Conservation (phyloP, 2,888 invertebrate species). For the Halictus ligatus region DNA sequence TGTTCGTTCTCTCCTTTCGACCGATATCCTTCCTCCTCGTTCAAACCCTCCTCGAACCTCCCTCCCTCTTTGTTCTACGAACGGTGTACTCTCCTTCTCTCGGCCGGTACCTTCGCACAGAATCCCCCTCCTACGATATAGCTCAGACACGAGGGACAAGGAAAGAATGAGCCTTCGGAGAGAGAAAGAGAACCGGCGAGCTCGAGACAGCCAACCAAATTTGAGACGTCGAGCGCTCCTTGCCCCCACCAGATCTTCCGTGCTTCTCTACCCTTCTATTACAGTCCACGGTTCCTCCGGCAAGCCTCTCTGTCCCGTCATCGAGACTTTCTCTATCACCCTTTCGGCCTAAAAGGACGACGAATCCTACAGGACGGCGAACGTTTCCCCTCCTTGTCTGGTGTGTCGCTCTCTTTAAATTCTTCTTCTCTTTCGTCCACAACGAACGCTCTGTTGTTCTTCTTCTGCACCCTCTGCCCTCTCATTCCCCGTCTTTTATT, state of each 20-base stretch:
- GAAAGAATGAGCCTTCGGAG: constrained; percentile 23
- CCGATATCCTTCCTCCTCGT: constrained; percentile 26
- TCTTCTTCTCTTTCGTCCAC: constrained; percentile 35
- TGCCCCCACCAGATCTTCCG: constrained; percentile 65
- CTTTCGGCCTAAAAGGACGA: constrained; percentile 47
- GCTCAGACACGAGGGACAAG: constrained; percentile 35
- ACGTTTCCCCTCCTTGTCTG: constrained; percentile 39
- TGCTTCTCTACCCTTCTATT: constrained; percentile 58
- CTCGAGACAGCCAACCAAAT: constrained; percentile 83
- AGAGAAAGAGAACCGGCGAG: constrained; percentile 57
- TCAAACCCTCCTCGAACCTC: constrained; percentile 19
- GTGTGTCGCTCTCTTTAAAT: constrained; percentile 49
- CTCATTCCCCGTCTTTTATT: constrained; percentile 39
- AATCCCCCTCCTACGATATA: constrained; percentile 45
- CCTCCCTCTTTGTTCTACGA: constrained; percentile 10
- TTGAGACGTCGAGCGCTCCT: constrained; percentile 78
- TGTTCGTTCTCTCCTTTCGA: constrained; percentile 27
- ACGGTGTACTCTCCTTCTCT: constrained; percentile 35
- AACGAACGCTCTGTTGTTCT: constrained; percentile 34
- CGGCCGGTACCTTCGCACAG: constrained; percentile 42
- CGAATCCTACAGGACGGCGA: constrained; percentile 70
- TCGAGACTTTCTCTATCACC: constrained; percentile 45
- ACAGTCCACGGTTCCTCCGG: constrained; percentile 42
- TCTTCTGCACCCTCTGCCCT: constrained; percentile 28
- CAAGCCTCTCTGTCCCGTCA: constrained; percentile 33